Evolutionary conservation across 2,797 vertebrate species (phyloP), one percentile per base, ranked within the genome.

Genomic region (Moxostoma hubbsi): DNA sequence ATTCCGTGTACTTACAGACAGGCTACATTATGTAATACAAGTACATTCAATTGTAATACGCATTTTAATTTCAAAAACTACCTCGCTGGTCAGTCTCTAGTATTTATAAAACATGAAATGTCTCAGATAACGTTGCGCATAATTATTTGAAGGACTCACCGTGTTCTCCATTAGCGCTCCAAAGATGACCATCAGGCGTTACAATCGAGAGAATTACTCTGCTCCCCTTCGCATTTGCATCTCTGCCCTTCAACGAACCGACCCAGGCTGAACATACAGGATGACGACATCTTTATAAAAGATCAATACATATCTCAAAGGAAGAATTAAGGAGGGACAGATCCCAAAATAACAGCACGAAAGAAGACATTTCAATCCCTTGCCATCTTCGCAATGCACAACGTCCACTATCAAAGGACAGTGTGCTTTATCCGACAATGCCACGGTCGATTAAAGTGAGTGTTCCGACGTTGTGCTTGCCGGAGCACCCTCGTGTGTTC

Each of bases 91-190:
- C 24, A 24, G 2, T 24, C 24, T 24, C 24, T 24, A 24, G 24
- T 24, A 24, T 24, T 24, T 24, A 24, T 24, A 24, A 24, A 24
- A 24, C 24, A 55, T 59, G 51, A 45, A 59, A 69, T 51, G n/a
- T 57, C 10, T 13, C 18, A 11, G 74, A 57, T 50, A 67, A 1
- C 51, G 46, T 45, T 58, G 45, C 63, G 53, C 63, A 67, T 10
- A 11, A 66, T 11, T 64, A 13, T 0, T 7, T 24, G 24, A 9
- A 50, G 49, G 13, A 65, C 77, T 65, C 16, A 79, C 77, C 69
- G 68, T 72, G 46, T 73, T 79, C 9, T 79, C 77, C 77, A 79
- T 79, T n/a, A 13, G 65, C 18, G 46, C 18, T 79, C 53, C 15
- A 57, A 47, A 50, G 50, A 50, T 7, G 53, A 46, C 15, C 62